These are phyloP conservation scores for Dynastes maya DNA, from an alignment of 2,888 invertebrate species.

Conservation along the genomic window DNA sequence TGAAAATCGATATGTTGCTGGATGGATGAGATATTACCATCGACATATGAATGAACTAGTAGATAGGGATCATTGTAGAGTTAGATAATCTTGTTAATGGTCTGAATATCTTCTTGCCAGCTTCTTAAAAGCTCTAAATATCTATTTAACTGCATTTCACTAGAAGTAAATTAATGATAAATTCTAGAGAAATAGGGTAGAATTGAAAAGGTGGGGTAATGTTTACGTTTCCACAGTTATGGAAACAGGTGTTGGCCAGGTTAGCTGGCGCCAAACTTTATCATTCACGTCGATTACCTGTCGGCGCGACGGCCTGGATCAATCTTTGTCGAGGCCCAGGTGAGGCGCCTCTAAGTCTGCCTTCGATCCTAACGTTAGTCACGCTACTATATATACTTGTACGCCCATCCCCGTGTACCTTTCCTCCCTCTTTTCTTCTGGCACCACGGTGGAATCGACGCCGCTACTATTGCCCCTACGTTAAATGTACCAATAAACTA, in stretches of 20 bases:
- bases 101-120: no score
- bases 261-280: slow-evolving; percentile 59
- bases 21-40: no score
- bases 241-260: slow-evolving; percentile 33
- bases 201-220: not conserved
- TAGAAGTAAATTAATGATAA: no score
- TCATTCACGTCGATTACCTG: slow-evolving; percentile 60
- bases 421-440: not conserved
- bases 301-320: slow-evolving; percentile 59
- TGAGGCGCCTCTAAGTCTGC: slow-evolving; percentile 62
- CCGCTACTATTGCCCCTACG: slow-evolving; percentile 5
- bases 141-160: no score
- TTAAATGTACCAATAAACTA: not conserved
- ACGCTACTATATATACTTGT: slow-evolving; percentile 55
- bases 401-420: slow-evolving; percentile 12
- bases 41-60: no score
- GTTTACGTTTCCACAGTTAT: slow-evolving; percentile 37
- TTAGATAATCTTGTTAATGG: no score
- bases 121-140: no score
- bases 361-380: slow-evolving; percentile 61
- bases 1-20: no score
- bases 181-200: no score
- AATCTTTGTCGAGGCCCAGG: slow-evolving; percentile 56
- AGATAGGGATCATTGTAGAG: no score
- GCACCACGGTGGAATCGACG: not conserved